Conservation (phyloP, 2,888 invertebrate species). For the Ormyrus labotus region DNA sequence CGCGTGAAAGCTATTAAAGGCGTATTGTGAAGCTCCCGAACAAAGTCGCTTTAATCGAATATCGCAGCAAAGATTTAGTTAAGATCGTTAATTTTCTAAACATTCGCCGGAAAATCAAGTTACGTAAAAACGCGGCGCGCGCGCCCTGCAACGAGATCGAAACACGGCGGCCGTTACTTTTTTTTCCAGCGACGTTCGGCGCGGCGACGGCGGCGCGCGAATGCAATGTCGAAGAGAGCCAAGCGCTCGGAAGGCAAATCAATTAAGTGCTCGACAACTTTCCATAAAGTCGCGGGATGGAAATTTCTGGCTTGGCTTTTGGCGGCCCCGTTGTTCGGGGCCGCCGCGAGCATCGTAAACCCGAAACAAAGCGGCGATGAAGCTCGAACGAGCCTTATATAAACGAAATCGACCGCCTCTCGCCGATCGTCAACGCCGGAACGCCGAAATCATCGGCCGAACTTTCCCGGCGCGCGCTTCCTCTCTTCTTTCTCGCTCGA, state of each 20-base stretch:
- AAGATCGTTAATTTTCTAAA: no score
- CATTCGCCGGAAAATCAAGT: no score
- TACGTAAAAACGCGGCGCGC: no score
- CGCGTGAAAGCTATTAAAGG: no score
- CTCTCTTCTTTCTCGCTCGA: neutral
- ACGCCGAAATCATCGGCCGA: neutral
- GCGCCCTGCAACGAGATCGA: no score
- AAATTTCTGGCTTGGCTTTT: conserved; percentile 28
- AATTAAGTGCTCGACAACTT: conserved; percentile 36
- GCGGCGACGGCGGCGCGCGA: neutral
- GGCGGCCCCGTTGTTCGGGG: conserved; percentile 9
- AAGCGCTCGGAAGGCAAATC: conserved; percentile 1
- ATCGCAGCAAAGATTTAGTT: no score
- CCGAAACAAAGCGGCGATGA: conserved; percentile 21
- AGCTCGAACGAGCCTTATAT: conserved; percentile 7
- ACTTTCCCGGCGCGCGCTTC: neutral
- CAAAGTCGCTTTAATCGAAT: no score
- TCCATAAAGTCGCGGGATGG: conserved; percentile 1
- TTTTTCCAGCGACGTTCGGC: neutral
- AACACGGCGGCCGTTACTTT: no score
- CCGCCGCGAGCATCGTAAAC: conserved; percentile 2
- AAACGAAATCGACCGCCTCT: conserved; percentile 5
- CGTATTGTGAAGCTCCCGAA: no score
- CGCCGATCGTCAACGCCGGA: neutral
- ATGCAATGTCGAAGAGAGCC: neutral